Evolutionary conservation across 1,140 invertebrate genomes (phyloP).

Genomic region (Heliothis virescens): DNA sequence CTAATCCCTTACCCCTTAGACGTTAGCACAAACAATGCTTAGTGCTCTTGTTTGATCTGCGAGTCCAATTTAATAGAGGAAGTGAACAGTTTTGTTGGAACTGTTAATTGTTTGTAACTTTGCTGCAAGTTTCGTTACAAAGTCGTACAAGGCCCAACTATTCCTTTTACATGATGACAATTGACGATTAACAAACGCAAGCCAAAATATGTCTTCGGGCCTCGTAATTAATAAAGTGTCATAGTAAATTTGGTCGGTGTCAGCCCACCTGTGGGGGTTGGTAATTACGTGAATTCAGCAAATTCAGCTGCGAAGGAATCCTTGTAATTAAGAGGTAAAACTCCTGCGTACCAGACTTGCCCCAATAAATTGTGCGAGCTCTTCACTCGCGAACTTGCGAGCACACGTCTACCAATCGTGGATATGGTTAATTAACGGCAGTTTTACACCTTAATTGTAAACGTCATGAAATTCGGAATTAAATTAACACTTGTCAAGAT

Average conservation of each 20-base stretch:
- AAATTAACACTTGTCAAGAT: background rate
- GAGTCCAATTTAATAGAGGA: constrained; percentile 18
- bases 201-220: background rate
- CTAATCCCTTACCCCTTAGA: background rate
- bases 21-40: constrained; percentile 2
- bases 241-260: constrained; percentile 2
- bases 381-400: constrained; percentile 3
- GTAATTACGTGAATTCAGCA: background rate
- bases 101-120: constrained; percentile 26
- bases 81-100: constrained; percentile 32
- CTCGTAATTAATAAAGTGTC: constrained; percentile 14
- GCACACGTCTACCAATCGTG: background rate
- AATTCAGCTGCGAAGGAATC: constrained; percentile 8
- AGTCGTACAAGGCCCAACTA: constrained; percentile 6
- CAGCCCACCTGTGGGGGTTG: background rate
- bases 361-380: constrained; percentile 23
- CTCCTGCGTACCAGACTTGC: background rate
- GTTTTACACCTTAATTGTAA: background rate
- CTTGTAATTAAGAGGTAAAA: constrained; percentile 26
- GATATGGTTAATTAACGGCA: background rate
- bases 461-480: background rate
- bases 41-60: constrained; percentile 25
- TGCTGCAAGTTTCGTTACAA: constrained; percentile 14
- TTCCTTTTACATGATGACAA: background rate
- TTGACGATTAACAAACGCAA: background rate